phyloP scores from a whole-genome alignment of 2,113 vertebrate species.

The Catharus minimus region DNA sequence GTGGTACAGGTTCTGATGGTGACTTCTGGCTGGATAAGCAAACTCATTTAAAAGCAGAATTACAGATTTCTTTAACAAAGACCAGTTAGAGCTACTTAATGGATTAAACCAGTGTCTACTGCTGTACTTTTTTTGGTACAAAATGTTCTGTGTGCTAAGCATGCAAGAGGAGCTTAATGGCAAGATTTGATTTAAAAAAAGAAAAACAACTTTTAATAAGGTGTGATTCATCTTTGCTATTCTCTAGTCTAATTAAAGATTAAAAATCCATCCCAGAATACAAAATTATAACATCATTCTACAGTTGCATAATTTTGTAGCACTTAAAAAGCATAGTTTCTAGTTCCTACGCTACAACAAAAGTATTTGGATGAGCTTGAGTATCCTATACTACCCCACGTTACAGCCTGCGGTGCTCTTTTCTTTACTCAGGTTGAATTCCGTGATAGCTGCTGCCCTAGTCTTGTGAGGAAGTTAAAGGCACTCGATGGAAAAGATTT shows the following conservation, averaged over 20 bases:
- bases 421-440: neutral
- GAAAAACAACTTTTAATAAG: neutral
- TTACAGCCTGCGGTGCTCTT: neutral
- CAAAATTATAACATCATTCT: neutral
- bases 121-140: neutral
- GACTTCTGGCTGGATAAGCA: neutral
- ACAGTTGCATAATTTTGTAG: neutral
- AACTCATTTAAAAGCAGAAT: neutral
- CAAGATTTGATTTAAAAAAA: neutral
- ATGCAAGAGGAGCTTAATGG: neutral
- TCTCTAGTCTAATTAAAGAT: slow-evolving; percentile 48
- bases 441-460: neutral
- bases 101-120: neutral
- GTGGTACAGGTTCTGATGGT: neutral
- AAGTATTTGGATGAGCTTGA: neutral
- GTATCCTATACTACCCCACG: neutral
- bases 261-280: slow-evolving; percentile 23
- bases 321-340: neutral
- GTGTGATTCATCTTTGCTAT: slow-evolving; percentile 42
- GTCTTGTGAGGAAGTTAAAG: neutral
- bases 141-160: neutral
- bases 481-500: neutral
- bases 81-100: neutral
- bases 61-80: neutral
- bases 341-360: neutral